Evolutionary conservation across 2,113 vertebrate genomes (phyloP), one percentile per base, ranked within the genome.

Genomic region (Otus sunia): DNA sequence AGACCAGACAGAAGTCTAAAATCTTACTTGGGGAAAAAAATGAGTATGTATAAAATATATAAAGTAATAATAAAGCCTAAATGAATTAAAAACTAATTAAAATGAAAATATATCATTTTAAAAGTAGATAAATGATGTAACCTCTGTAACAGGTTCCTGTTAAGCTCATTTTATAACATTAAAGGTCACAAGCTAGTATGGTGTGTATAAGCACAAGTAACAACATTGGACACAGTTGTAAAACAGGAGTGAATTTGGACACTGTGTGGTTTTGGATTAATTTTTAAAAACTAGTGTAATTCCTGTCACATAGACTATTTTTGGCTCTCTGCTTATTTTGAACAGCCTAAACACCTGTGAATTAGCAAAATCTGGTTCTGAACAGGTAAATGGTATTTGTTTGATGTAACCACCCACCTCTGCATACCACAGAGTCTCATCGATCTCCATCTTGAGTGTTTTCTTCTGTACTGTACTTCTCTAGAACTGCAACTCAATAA

Each of bases 391-490:
- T 2, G 4, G 18, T 10, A n/a, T 80, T 74, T 81, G n/a, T 82
- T 82, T 55, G 23, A 20, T 88, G 25, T 72, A 79, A 72, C 30
- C 39, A 39, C 4, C 30, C 17, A 47, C 15, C 20, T 47, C 12
- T 2, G 2, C 4, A 2, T n/a, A 29, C 9, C 7, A 10, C 16
- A 36, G 49, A 36, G 14, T 49, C 30, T 91, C 21, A 2, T 2
- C 22, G 49, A 34, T 66, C 30, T 39, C 12, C 18, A 6, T 32
- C 10, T 14, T 59, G 19, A 11, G 8, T 32, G 13, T 20, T 56
- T 47, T 68, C 19, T 75, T 53, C 23, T 76, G n/a, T 62, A 23
- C 27, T 71, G n/a, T 62, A 23, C 27, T 71, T 85, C 66, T 58
- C 26, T 59, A 34, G 77, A 76, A 34, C 15, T 69, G 52, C 25